Percentiles rank a stretch among this genome's conserved stretches.
Conservation (phyloP, 2,888 invertebrate species). For the Drosophila imparisetae region DNA sequence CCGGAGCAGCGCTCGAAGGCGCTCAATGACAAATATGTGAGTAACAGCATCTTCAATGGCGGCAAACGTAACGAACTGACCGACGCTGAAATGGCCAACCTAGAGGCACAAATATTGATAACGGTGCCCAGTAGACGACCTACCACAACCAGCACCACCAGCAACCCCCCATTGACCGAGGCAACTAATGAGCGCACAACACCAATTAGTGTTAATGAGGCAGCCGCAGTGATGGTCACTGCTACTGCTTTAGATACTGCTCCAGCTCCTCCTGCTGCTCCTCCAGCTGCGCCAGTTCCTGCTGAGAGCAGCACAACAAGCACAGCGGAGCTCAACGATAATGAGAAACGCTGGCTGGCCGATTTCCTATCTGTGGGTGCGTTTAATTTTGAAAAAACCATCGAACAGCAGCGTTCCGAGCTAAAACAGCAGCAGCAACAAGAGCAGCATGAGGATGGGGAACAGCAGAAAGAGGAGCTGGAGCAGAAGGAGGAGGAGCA, state of each 20-base stretch:
- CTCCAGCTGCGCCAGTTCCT: neutral
- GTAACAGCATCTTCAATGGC: constrained; percentile 82
- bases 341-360: constrained; percentile 83
- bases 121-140: constrained; percentile 17
- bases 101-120: constrained; percentile 82
- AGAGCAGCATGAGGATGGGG: constrained; percentile 15
- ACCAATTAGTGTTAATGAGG: constrained; percentile 69
- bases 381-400: constrained; percentile 78
- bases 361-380: constrained; percentile 83
- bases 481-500: constrained; percentile 17
- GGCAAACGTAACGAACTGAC: constrained; percentile 81
- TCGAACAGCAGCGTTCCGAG: constrained; percentile 53
- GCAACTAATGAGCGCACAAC: constrained; percentile 63
- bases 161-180: constrained; percentile 22
- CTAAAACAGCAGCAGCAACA: constrained; percentile 36
- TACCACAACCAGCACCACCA: constrained; percentile 27
- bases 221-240: constrained; percentile 31
- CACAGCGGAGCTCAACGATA: constrained; percentile 74
- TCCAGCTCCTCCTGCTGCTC: neutral
- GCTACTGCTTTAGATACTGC: neutral
- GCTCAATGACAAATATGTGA: constrained; percentile 81
- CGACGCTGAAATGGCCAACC: constrained; percentile 77
- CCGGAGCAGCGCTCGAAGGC: constrained; percentile 57
- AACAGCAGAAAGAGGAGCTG: constrained; percentile 15
- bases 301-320: constrained; percentile 32